These are phyloP conservation scores for Chelmon rostratus DNA, from an alignment of 2,797 vertebrate species.

Conservation along the genomic window DNA sequence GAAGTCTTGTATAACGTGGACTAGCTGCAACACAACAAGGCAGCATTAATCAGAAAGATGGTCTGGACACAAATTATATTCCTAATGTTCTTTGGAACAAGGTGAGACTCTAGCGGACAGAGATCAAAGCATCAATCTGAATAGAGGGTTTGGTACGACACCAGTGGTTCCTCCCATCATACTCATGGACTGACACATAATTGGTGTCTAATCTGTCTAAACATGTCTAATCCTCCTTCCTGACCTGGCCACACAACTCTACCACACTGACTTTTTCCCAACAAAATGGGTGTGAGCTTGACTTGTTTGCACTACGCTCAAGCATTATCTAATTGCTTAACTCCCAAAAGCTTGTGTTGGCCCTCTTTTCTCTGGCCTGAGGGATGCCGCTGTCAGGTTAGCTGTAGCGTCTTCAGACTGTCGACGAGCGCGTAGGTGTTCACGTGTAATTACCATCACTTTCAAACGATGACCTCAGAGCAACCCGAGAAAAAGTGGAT, in stretches of 20 bases:
- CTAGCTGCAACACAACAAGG: slow-evolving; percentile 20
- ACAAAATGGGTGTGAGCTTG: slow-evolving; percentile 48
- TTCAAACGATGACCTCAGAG: slow-evolving; percentile 28
- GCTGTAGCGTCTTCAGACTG: neutral
- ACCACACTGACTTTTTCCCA: slow-evolving; percentile 36
- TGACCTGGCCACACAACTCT: slow-evolving; percentile 9
- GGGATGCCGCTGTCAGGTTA: slow-evolving; percentile 38
- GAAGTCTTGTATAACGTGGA: slow-evolving; percentile 1
- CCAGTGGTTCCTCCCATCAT: slow-evolving; percentile 34
- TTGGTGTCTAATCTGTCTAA: slow-evolving; percentile 48
- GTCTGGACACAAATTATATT: slow-evolving; percentile 2
- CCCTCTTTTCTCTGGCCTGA: slow-evolving; percentile 44
- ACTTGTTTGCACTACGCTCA: slow-evolving; percentile 48
- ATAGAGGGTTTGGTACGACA: slow-evolving; percentile 40
- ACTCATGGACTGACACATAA: slow-evolving; percentile 27
- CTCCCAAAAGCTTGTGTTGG: slow-evolving; percentile 26
- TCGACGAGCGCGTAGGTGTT: slow-evolving; percentile 19
- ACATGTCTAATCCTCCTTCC: slow-evolving; percentile 43
- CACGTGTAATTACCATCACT: slow-evolving; percentile 39
- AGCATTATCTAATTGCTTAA: slow-evolving; percentile 48
- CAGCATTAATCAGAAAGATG: neutral
- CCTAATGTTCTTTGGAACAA: slow-evolving; percentile 4
- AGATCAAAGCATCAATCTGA: slow-evolving; percentile 52
- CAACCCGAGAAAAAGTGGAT: slow-evolving; percentile 32
- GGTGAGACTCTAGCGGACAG: neutral